phyloP scores from a whole-genome alignment of 2,113 vertebrate species.

The Protobothrops flavoviridis region DNA sequence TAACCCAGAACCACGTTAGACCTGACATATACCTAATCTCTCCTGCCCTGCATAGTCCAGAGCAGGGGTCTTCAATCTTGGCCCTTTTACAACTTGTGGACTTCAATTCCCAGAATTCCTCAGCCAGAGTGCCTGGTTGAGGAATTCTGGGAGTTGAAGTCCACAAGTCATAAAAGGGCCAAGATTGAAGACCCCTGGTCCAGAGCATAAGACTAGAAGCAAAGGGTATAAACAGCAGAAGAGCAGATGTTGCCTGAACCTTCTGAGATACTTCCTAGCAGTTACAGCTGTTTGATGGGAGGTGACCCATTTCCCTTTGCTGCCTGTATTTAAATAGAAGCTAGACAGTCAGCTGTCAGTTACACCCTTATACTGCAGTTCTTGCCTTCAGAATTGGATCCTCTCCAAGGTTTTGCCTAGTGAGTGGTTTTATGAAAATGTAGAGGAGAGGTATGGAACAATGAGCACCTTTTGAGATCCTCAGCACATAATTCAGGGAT shows the following conservation, averaged over 20 bases:
- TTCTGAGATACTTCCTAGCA: not conserved
- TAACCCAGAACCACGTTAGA: not conserved
- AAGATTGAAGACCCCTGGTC: not conserved
- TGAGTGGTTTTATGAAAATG: not conserved
- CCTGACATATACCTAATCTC: not conserved
- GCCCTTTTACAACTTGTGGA: too few relatives aligned
- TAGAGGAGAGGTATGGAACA: not conserved
- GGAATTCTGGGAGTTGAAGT: too few relatives aligned
- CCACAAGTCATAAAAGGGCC: too few relatives aligned
- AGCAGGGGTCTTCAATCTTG: too few relatives aligned
- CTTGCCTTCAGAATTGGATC: not conserved
- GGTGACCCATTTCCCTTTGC: not conserved
- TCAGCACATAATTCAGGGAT: not conserved
- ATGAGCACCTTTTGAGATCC: not conserved
- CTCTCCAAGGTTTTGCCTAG: not conserved
- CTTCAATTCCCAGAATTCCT: too few relatives aligned
- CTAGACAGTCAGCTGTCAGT: not conserved
- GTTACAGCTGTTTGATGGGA: not conserved
- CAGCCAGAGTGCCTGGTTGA: too few relatives aligned
- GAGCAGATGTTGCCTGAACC: not conserved
- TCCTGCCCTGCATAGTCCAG: not conserved
- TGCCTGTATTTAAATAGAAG: not conserved
- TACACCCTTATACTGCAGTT: not conserved
- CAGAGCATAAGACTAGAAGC: not conserved
- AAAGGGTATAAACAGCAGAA: not conserved